phyloP scores from a whole-genome alignment of 2,888 invertebrate genomes.

The Quadroppia sp. region DNA sequence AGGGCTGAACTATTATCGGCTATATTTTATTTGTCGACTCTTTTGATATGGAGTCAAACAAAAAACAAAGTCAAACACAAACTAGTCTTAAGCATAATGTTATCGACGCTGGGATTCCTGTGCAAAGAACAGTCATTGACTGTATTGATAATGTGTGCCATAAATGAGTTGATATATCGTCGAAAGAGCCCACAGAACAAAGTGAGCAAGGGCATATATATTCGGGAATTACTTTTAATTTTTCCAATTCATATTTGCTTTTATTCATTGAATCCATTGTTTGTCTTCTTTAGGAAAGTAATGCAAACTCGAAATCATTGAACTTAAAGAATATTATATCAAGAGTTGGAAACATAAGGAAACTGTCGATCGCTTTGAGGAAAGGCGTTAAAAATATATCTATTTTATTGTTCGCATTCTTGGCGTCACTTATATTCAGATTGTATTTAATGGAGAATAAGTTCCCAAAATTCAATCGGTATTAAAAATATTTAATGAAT shows the following conservation, averaged over 20 bases:
- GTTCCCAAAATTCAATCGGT: conserved; percentile 54
- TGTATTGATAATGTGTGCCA: conserved; percentile 49
- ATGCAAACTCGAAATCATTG: conserved; percentile 11
- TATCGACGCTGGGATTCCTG: conserved; percentile 53
- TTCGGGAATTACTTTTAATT: too few relatives aligned
- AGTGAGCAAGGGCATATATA: neutral
- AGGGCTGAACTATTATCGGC: conserved; percentile 55
- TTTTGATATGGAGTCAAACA: conserved; percentile 47
- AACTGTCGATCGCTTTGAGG: conserved; percentile 25
- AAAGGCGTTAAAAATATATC: conserved; percentile 34
- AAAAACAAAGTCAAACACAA: conserved; percentile 19
- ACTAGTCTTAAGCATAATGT: conserved; percentile 38
- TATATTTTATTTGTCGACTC: conserved; percentile 52
- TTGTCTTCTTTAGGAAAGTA: conserved; percentile 1
- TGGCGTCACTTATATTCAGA: conserved; percentile 45
- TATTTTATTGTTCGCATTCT: conserved; percentile 37
- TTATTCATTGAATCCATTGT: conserved; percentile 5
- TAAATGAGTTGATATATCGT: conserved; percentile 2
- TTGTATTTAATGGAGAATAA: conserved; percentile 54
- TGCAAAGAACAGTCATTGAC: conserved; percentile 55
- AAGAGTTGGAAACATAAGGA: conserved; percentile 28
- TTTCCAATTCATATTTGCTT: too few relatives aligned
- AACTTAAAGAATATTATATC: conserved; percentile 17
- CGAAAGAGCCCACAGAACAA: conserved; percentile 4
- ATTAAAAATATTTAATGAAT: conserved; percentile 19